These are phyloP conservation scores for Toxotes jaculatrix DNA, from an alignment of 2,113 vertebrate genomes.

Conservation along the genomic window DNA sequence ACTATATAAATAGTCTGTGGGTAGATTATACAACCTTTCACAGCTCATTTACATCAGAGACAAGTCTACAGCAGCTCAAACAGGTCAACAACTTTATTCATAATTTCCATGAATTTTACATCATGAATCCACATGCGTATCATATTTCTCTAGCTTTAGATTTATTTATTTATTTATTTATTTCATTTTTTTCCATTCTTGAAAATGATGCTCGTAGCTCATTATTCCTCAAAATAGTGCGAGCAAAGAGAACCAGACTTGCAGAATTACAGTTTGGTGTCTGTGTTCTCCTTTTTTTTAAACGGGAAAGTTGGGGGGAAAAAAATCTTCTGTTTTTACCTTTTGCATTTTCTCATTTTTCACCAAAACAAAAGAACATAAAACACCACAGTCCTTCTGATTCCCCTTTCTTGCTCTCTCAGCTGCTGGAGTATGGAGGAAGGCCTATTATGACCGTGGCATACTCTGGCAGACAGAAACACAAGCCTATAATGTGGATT, in stretches of 20 bases:
- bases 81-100: not conserved
- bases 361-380: not conserved
- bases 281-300: not conserved
- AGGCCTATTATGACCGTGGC: not conserved
- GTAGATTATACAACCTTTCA: not conserved
- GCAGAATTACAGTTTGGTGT: not conserved
- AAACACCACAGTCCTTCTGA: not conserved
- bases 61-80: not conserved
- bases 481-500: slow-evolving; percentile 56
- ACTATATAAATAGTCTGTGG: too few species aligned
- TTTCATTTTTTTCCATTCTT: not conserved
- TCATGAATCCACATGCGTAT: too few species aligned
- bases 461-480: slow-evolving; percentile 31
- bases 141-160: too few species aligned
- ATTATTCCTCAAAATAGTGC: not conserved
- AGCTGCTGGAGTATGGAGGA: not conserved
- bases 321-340: slow-evolving; percentile 3
- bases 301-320: not conserved
- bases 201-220: not conserved
- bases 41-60: not conserved
- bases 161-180: too few species aligned
- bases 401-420: not conserved
- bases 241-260: not conserved
- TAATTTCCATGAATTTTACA: too few species aligned
- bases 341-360: not conserved